Conservation (phyloP, 1,140 invertebrate genomes). For the Chelonus insularis region DNA sequence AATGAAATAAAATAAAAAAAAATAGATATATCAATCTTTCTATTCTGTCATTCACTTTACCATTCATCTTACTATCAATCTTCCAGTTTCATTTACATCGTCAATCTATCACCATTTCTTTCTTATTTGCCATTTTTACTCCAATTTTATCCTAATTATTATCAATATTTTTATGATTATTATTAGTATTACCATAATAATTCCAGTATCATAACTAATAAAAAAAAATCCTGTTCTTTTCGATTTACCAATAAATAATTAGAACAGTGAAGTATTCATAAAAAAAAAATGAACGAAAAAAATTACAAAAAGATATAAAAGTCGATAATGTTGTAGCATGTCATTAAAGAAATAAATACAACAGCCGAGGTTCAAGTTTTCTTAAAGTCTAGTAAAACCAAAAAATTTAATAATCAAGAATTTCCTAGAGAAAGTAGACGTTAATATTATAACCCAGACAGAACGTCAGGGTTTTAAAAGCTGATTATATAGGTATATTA, state of each 20-base stretch:
- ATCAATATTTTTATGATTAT: background rate
- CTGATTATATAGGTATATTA: too few relatives aligned
- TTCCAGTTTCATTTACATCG: constrained; percentile 12
- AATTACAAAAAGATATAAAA: too few relatives aligned
- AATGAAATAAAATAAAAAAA: background rate
- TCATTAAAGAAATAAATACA: too few relatives aligned
- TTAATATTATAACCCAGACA: background rate
- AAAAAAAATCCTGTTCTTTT: background rate
- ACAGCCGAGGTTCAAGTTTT: too few relatives aligned
- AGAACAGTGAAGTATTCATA: too few relatives aligned
- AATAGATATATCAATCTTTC: constrained; percentile 5
- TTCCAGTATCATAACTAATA: background rate
- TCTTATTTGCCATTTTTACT: background rate
- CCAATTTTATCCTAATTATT: background rate
- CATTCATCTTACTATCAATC: constrained; percentile 5
- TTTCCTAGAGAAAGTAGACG: too few relatives aligned
- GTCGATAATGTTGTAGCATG: too few relatives aligned
- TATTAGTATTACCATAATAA: background rate
- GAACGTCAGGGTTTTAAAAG: too few relatives aligned
- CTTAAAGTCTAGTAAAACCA: too few relatives aligned
- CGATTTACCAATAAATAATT: background rate
- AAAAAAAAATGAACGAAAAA: too few relatives aligned
- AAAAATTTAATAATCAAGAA: too few relatives aligned
- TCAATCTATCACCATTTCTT: background rate
- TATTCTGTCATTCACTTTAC: background rate